These are phyloP conservation scores for Aradophagus sp. DNA, from an alignment of 1,140 invertebrate genomes.

Conservation along the genomic window DNA sequence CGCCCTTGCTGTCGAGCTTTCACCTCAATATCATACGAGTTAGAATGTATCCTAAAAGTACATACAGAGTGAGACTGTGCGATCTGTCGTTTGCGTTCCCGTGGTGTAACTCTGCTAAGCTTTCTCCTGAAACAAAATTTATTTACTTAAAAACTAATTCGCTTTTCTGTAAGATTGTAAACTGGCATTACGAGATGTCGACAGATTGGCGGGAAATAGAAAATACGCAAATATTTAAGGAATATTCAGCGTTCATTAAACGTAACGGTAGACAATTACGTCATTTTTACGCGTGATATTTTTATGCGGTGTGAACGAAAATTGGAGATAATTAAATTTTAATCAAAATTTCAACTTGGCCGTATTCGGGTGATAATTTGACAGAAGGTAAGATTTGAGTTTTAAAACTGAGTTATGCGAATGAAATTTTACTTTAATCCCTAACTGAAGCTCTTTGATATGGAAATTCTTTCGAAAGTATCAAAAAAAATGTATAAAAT, in stretches of 20 bases:
- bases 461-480: conserved; percentile 23
- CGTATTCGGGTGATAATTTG: conserved; percentile 28
- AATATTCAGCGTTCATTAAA: no score
- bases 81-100: conserved; percentile 62
- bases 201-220: no score
- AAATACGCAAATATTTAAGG: no score
- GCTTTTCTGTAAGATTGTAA: no score
- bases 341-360: no score
- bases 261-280: no score
- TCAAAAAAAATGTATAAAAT: conserved; percentile 16
- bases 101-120: conserved; percentile 79
- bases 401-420: conserved; percentile 33
- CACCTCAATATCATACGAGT: conserved; percentile 59
- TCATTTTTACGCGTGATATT: no score
- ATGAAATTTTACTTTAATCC: conserved; percentile 38
- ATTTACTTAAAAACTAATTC: conserved; percentile 63
- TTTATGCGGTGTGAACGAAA: no score
- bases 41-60: conserved; percentile 50
- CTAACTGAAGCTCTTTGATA: conserved; percentile 29
- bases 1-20: conserved; percentile 54
- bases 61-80: conserved; percentile 38
- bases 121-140: conserved; percentile 77
- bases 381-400: conserved; percentile 32
- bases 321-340: no score
- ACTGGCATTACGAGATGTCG: no score